A percentile compares a stretch with the other conserved stretches of the same genome.
Conservation (phyloP, 2,888 invertebrate genomes). For the Cryptops parisi region DNA sequence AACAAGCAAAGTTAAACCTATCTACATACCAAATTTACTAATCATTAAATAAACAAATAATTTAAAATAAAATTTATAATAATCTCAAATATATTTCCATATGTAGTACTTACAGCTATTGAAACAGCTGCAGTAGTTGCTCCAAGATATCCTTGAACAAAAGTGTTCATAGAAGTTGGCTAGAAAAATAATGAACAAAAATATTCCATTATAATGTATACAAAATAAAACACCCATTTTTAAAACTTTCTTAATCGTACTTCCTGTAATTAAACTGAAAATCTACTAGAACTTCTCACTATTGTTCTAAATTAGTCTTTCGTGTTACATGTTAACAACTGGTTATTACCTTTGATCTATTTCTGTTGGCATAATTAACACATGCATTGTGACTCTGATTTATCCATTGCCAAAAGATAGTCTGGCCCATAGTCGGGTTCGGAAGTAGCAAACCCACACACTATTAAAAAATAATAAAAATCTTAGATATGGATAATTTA, state of each 20-base stretch:
- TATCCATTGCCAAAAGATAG: conserved; percentile 39
- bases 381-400: conserved; percentile 40
- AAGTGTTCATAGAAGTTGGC: conserved; percentile 33
- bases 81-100: not conserved
- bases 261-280: not conserved
- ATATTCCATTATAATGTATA: not conserved
- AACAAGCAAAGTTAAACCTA: conserved; percentile 29
- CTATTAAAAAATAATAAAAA: conserved; percentile 8
- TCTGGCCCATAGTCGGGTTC: conserved; percentile 31
- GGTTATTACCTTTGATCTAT: conserved; percentile 34
- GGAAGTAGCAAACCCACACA: conserved; percentile 36
- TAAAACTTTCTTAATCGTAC: not conserved
- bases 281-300: too few species aligned
- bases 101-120: conserved; percentile 31
- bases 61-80: not conserved
- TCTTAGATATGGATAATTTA: not conserved
- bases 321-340: too few species aligned
- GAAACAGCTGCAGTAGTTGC: conserved; percentile 36
- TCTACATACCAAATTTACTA: conserved; percentile 21
- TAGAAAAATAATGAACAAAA: conserved; percentile 20
- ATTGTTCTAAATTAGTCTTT: too few species aligned
- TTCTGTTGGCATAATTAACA: conserved; percentile 38
- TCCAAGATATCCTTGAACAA: conserved; percentile 35
- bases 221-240: not conserved
- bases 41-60: not conserved